A percentile compares a stretch with the other conserved stretches of the same genome.
phyloP scores from a whole-genome alignment of 1,140 invertebrate genomes.

The Diplogasteroides magnus region DNA sequence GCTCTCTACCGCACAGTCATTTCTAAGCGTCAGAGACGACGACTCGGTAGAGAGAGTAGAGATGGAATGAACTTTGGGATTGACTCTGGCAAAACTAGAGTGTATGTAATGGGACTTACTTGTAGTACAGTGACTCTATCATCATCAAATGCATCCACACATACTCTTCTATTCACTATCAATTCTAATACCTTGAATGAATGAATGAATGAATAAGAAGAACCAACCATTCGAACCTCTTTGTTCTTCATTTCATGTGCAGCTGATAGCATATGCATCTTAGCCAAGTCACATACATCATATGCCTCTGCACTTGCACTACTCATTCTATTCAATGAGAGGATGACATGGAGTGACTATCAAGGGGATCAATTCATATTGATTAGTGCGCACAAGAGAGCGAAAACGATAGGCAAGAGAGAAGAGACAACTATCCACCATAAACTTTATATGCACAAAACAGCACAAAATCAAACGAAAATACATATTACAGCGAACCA shows the following conservation, averaged over 20 bases:
- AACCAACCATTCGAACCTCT: neutral
- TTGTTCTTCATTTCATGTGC: neutral
- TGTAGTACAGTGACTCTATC: neutral
- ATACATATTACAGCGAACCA: too few species aligned
- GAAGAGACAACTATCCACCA: too few species aligned
- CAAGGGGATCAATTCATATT: too few species aligned
- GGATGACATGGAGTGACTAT: too few species aligned
- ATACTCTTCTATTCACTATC: neutral
- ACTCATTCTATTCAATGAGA: too few species aligned
- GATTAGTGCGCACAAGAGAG: too few species aligned
- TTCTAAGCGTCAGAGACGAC: too few species aligned
- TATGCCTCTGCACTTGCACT: neutral
- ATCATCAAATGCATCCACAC: neutral
- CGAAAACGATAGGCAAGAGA: too few species aligned
- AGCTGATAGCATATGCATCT: neutral
- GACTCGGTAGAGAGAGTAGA: too few species aligned
- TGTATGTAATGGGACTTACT: neutral
- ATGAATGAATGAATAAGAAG: neutral
- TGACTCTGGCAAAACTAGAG: neutral
- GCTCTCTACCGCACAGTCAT: neutral
- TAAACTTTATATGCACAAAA: too few species aligned
- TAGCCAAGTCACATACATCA: neutral
- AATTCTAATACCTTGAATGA: neutral
- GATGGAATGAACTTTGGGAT: too few species aligned
- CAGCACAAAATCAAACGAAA: too few species aligned